Conservation (phyloP, 2,113 vertebrate genomes). For the Haemorhous mexicanus region DNA sequence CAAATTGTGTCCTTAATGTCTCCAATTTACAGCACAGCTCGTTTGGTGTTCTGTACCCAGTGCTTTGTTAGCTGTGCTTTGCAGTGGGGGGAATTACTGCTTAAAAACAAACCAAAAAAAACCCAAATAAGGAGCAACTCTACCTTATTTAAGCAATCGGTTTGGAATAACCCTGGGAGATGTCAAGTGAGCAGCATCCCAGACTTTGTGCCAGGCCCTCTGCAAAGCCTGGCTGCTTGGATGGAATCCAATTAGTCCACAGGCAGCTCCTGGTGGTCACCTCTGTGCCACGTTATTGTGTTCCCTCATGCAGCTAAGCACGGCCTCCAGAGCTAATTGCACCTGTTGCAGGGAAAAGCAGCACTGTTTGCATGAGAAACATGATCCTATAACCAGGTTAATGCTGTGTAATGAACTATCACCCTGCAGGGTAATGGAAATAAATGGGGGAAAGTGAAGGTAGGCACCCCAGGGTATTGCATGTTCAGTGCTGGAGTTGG, state of each 20-base stretch:
- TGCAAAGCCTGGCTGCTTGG: slow-evolving; percentile 2
- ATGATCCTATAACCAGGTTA: slow-evolving; percentile 44
- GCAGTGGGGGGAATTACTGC: background rate
- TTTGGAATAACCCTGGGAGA: background rate
- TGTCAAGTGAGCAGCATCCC: background rate
- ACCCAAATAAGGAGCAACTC: background rate
- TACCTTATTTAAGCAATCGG: background rate
- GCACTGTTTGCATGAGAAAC: slow-evolving; percentile 43
- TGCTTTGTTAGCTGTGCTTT: background rate
- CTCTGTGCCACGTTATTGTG: background rate
- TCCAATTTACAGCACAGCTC: slow-evolving; percentile 12
- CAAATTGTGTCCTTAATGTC: slow-evolving; percentile 18
- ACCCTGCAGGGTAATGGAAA: slow-evolving; percentile 48
- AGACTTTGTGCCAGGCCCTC: background rate
- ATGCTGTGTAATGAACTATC: slow-evolving; percentile 61
- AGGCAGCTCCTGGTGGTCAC: slow-evolving; percentile 38
- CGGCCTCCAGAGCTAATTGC: slow-evolving; percentile 33
- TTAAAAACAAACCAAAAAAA: background rate
- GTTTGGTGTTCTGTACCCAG: background rate
- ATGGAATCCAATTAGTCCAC: background rate
- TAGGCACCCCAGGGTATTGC: background rate
- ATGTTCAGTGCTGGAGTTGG: background rate
- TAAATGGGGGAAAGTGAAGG: slow-evolving; percentile 19
- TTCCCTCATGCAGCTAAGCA: slow-evolving; percentile 25
- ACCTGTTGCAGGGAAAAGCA: slow-evolving; percentile 17